These are phyloP conservation scores for Gadus macrocephalus DNA, from an alignment of 2,113 vertebrate species.

Conservation along the genomic window DNA sequence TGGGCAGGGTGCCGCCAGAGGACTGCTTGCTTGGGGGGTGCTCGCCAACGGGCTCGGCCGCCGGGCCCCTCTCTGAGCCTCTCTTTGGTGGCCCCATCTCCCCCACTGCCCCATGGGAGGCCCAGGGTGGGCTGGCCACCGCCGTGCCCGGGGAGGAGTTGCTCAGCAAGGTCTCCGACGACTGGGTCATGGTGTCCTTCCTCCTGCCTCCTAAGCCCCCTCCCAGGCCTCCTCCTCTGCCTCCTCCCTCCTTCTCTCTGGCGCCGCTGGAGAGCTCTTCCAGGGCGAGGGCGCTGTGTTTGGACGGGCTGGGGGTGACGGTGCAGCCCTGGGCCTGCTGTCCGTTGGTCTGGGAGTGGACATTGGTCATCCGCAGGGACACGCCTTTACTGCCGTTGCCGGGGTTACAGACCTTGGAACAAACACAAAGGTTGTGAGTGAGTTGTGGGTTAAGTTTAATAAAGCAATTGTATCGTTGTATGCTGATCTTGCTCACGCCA, in stretches of 20 bases:
- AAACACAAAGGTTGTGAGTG: neutral
- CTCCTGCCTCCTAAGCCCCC: constrained; percentile 48
- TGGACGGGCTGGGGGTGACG: constrained; percentile 81
- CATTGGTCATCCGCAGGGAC: constrained; percentile 86
- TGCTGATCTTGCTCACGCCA: too few species aligned
- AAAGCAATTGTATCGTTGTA: too few species aligned
- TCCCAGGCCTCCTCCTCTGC: constrained; percentile 61
- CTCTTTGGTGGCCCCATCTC: neutral
- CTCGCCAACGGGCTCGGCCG: neutral
- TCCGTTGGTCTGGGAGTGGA: constrained; percentile 95
- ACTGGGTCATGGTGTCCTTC: constrained; percentile 63
- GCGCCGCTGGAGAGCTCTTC: constrained; percentile 64
- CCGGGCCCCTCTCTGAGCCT: constrained; percentile 28
- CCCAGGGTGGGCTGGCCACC: constrained; percentile 76
- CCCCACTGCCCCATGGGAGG: constrained; percentile 32
- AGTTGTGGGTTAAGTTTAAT: neutral
- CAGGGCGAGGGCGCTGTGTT: constrained; percentile 75
- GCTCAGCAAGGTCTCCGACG: constrained; percentile 76
- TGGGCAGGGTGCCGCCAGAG: constrained; percentile 73
- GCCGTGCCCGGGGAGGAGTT: constrained; percentile 85
- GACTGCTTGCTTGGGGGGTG: neutral
- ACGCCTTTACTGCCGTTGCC: constrained; percentile 65
- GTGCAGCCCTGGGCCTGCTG: constrained; percentile 83
- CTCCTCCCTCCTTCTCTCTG: constrained; percentile 71
- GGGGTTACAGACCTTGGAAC: constrained; percentile 85